A percentile compares a stretch with the other conserved stretches of the same genome.
Conservation (phyloP, 2,113 vertebrate species). For the Chascanopsetta lugubris region DNA sequence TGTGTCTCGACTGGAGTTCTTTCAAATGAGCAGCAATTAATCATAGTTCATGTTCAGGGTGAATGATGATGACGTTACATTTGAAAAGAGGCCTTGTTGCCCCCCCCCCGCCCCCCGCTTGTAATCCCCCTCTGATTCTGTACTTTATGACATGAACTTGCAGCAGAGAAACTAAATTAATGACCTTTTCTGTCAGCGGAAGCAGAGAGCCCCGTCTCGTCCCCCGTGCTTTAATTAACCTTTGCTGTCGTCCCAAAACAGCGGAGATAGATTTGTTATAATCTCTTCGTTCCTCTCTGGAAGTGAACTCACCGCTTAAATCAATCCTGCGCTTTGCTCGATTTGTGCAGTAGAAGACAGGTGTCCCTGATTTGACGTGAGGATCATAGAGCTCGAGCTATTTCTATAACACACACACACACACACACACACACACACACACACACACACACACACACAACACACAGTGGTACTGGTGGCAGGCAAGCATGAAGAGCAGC, state of each 20-base stretch:
- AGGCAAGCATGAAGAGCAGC: slow-evolving; percentile 62
- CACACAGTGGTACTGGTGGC: slow-evolving; percentile 45
- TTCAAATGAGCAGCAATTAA: background rate
- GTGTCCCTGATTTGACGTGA: slow-evolving; percentile 65
- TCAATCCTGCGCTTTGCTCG: slow-evolving; percentile 66
- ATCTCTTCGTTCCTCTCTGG: slow-evolving; percentile 64
- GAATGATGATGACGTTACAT: background rate
- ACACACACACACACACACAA: background rate
- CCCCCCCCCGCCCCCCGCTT: background rate
- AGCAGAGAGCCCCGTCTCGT: slow-evolving; percentile 32
- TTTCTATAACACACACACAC: slow-evolving; percentile 22
- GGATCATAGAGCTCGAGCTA: slow-evolving; percentile 61
- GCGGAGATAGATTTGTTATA: slow-evolving; percentile 72
- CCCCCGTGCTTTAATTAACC: slow-evolving; percentile 75
- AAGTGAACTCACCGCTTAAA: slow-evolving; percentile 68
- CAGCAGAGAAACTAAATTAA: slow-evolving; percentile 27
- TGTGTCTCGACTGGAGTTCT: background rate
- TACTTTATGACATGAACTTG: slow-evolving; percentile 7
- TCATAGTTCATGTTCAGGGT: background rate
- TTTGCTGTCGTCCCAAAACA: slow-evolving; percentile 68
- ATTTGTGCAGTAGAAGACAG: slow-evolving; percentile 62
- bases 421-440: slow-evolving; percentile 18
- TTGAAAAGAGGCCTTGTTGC: background rate
- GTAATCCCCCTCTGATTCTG: slow-evolving; percentile 4
- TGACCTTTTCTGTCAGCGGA: slow-evolving; percentile 58